Percentiles rank a stretch among this genome's conserved stretches.
These are phyloP conservation scores for Dugesia japonica DNA, from an alignment of 2,888 invertebrate species.

Conservation along the genomic window DNA sequence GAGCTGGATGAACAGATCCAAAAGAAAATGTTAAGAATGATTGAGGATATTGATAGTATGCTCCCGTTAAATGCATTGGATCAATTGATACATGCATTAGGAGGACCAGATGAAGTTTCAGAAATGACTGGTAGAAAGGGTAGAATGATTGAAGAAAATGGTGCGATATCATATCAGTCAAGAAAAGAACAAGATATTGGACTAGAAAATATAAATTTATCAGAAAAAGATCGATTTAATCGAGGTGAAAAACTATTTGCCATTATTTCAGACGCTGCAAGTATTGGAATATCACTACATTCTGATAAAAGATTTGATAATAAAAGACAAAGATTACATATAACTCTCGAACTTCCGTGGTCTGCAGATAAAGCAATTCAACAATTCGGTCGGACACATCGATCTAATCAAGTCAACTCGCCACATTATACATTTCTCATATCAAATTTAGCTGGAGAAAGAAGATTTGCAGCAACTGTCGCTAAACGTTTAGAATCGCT, in stretches of 20 bases:
- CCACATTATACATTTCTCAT: conserved; percentile 97
- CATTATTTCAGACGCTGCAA: conserved; percentile 95
- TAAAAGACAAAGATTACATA: conserved; percentile 81
- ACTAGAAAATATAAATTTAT: conserved; percentile 78
- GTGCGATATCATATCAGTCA: conserved; percentile 78
- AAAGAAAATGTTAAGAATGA: conserved; percentile 66
- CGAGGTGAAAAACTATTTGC: conserved; percentile 87
- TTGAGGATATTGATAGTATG: conserved; percentile 68
- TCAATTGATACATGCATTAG: conserved; percentile 89
- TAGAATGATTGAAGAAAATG: conserved; percentile 62
- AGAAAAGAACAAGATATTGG: conserved; percentile 85
- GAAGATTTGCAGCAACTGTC: conserved; percentile 85
- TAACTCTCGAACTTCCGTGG: conserved; percentile 94
- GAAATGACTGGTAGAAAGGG: conserved; percentile 91
- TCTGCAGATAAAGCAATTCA: conserved; percentile 96
- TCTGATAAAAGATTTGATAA: conserved; percentile 83
- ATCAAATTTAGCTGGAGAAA: conserved; percentile 89
- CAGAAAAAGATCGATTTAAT: conserved; percentile 73
- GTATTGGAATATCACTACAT: conserved; percentile 79
- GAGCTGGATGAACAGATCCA: conserved; percentile 46
- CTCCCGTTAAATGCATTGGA: conserved; percentile 92
- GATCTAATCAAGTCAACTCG: conserved; percentile 50
- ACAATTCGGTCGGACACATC: conserved; percentile 88
- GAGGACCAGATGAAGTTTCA: conserved; percentile 89
- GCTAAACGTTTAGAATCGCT: conserved; percentile 83